phyloP scores from a whole-genome alignment of 2,888 invertebrate species.

The Chironomus tentans region DNA sequence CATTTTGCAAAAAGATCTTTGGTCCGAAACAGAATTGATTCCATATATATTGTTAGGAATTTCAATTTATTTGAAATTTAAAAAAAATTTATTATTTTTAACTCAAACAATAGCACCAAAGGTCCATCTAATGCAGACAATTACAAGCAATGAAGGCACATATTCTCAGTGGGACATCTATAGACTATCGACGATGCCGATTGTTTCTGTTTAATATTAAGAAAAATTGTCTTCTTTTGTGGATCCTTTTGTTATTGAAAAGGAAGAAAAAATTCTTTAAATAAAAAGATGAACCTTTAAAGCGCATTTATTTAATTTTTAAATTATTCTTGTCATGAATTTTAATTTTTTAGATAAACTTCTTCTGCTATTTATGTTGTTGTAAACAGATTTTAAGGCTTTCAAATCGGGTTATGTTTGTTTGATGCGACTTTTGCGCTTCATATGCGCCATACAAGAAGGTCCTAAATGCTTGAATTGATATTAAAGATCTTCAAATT shows the following conservation, averaged over 20 bases:
- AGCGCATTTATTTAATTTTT: too few species aligned
- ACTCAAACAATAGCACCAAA: neutral
- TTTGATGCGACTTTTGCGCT: neutral
- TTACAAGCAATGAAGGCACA: slow-evolving; percentile 23
- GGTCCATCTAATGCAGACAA: slow-evolving; percentile 19
- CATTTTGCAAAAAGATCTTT: slow-evolving; percentile 11
- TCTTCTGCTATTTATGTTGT: neutral
- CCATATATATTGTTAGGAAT: neutral
- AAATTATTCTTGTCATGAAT: too few species aligned
- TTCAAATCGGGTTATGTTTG: neutral
- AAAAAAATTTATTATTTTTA: slow-evolving; percentile 5
- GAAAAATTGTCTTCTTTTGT: slow-evolving; percentile 25
- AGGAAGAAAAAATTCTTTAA: too few species aligned
- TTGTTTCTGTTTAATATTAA: slow-evolving; percentile 25
- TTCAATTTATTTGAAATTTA: slow-evolving; percentile 22
- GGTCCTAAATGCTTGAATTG: neutral
- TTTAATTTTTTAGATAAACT: too few species aligned
- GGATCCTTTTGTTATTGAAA: slow-evolving; percentile 12
- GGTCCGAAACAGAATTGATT: neutral
- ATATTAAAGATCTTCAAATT: neutral
- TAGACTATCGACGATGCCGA: neutral
- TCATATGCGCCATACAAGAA: neutral
- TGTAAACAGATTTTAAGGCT: neutral
- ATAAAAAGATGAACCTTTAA: too few species aligned
- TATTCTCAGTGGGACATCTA: neutral